Conservation (phyloP, 1,140 invertebrate genomes). For the Trinorchestia longiramus region DNA sequence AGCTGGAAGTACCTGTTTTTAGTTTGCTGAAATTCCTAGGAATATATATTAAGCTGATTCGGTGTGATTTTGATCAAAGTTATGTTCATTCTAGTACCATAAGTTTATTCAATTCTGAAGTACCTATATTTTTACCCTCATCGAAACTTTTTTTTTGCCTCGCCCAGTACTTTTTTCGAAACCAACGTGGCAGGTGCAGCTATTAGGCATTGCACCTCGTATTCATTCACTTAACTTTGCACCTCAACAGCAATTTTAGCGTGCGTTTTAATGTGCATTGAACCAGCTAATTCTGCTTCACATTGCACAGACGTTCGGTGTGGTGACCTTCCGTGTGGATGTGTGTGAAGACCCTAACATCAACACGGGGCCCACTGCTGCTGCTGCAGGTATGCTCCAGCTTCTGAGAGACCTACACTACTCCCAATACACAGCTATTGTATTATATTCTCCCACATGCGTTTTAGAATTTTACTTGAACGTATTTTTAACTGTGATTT, state of each 20-base stretch:
- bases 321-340: slow-evolving; percentile 91
- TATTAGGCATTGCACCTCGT: background rate
- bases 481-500: too few relatives aligned
- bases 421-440: background rate
- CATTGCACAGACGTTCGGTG: slow-evolving; percentile 85
- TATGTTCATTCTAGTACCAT: too few relatives aligned
- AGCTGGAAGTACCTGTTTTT: too few relatives aligned
- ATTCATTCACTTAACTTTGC: background rate
- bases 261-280: background rate
- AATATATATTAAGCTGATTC: too few relatives aligned
- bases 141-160: too few relatives aligned
- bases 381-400: background rate
- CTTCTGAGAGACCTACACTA: background rate
- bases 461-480: too few relatives aligned
- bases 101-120: too few relatives aligned
- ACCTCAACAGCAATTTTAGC: background rate
- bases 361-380: slow-evolving; percentile 27
- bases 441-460: too few relatives aligned
- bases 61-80: too few relatives aligned
- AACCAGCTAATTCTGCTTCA: background rate
- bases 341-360: slow-evolving; percentile 34
- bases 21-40: background rate
- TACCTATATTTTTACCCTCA: too few relatives aligned
- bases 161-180: too few relatives aligned
- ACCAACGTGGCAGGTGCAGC: too few relatives aligned